Conservation (phyloP, 2,888 invertebrate species). For the Hyposoter didymator region DNA sequence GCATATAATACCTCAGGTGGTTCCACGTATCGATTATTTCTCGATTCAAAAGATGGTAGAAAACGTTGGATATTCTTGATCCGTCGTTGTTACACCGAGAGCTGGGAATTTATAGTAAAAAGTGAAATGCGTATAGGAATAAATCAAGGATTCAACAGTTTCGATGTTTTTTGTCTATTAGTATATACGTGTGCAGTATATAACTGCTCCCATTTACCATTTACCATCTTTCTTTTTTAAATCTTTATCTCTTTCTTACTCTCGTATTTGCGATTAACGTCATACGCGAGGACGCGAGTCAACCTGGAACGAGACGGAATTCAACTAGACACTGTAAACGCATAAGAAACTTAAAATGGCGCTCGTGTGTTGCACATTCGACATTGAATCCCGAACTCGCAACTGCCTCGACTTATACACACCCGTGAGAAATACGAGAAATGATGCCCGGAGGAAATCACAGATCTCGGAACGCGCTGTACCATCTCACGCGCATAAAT, state of each 20-base stretch:
- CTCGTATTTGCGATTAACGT: conserved; percentile 29
- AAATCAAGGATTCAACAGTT: conserved; percentile 16
- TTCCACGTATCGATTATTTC: conserved; percentile 32
- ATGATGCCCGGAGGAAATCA: conserved; percentile 64
- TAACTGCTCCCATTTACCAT: conserved; percentile 53
- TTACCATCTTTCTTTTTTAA: conserved; percentile 20
- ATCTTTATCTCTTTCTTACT: neutral
- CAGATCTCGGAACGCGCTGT: conserved; percentile 64
- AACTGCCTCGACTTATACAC: conserved; percentile 54
- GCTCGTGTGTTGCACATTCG: conserved; percentile 52
- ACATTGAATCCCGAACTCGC: conserved; percentile 60
- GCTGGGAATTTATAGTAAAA: conserved; percentile 5
- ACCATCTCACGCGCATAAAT: conserved; percentile 46
- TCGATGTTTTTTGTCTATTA: conserved; percentile 19
- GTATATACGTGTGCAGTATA: conserved; percentile 31
- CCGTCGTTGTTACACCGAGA: neutral
- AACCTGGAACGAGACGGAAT: conserved; percentile 51
- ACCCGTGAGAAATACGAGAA: conserved; percentile 67
- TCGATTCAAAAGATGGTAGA: conserved; percentile 22
- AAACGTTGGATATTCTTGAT: conserved; percentile 15
- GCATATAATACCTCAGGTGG: neutral
- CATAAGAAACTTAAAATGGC: conserved; percentile 42
- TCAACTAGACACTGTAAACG: conserved; percentile 41
- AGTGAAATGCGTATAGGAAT: conserved; percentile 24
- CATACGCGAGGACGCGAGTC: conserved; percentile 31